Percentiles rank a stretch among this genome's conserved stretches.
Evolutionary conservation across 2,797 vertebrate species (phyloP).

Genomic region (Parauchenoglanis punctatus): DNA sequence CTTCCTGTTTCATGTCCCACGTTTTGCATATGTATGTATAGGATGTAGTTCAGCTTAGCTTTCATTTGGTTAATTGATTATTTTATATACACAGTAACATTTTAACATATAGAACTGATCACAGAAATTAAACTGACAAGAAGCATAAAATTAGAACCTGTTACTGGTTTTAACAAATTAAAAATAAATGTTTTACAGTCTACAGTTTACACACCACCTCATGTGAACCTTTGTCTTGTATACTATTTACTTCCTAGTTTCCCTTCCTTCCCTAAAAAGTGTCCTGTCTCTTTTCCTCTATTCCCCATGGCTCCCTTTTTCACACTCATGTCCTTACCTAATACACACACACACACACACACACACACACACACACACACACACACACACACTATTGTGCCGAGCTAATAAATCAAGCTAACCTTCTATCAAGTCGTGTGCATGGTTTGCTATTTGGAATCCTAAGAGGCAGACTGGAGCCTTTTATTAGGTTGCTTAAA

Average conservation of each 20-base stretch:
- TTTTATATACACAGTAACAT: not conserved
- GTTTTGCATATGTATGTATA: not conserved
- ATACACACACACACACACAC: slow-evolving; percentile 24
- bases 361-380: slow-evolving; percentile 36
- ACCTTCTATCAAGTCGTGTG: slow-evolving; percentile 77
- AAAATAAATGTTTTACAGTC: not conserved
- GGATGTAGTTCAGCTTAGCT: too few relatives aligned
- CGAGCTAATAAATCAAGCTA: slow-evolving; percentile 76
- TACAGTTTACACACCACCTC: not conserved
- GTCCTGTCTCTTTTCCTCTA: slow-evolving; percentile 12
- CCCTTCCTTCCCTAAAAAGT: not conserved
- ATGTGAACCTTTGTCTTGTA: not conserved
- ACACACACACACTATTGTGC: slow-evolving; percentile 19
- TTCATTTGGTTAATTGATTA: not conserved
- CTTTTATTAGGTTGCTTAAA: slow-evolving; percentile 80
- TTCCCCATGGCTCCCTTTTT: not conserved
- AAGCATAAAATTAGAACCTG: not conserved
- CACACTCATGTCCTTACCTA: slow-evolving; percentile 8
- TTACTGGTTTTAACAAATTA: not conserved
- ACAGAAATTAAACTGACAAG: not conserved
- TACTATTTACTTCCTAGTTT: not conserved
- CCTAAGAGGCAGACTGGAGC: slow-evolving; percentile 73
- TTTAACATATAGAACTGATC: not conserved
- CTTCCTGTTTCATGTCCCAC: not conserved
- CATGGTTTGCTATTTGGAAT: slow-evolving; percentile 80